Evolutionary conservation across 1,140 invertebrate species (phyloP), one percentile per base, ranked within the genome.

Genomic region (Diorhabda carinulata): DNA sequence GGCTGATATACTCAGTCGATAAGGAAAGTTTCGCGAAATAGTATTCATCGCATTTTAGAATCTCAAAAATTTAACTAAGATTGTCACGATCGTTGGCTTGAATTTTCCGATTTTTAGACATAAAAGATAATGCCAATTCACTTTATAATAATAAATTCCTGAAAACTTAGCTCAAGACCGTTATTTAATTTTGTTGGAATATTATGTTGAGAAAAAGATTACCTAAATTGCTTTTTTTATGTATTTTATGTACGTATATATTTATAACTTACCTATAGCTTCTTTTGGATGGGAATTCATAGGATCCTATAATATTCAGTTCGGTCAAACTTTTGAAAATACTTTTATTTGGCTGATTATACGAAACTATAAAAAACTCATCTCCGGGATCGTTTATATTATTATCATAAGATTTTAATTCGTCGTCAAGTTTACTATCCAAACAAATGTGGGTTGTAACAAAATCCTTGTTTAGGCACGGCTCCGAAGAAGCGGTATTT

Each of bases 291-390:
- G 69, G 63, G 44, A 71, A 68, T 40, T 74, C 74, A 3, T 57
- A 44, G 45, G 25, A 73, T 40, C 78, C 78, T 56, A 76, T 42
- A 6, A 77, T 73, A 61, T 76, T 76, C 0, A 74, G 73, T 65
- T 77, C 77, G 61, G 76, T 78, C 6, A 72, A 61, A 62, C 74
- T 79, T 67, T 78, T 78, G 40, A 70, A 64, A 4, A 75, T 72
- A 5, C 76, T 74, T 7, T 74, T 64, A 41, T 69, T 67, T 7
- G 67, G 25, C 9, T 43, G 5, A 43, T 41, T 63, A 69, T 76
- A 80, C 62, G 79, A 72, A 9, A 81, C 74, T 41, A 81, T 69
- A 69, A 81, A 80, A 72, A 81, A 80, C 63, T 80, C 79, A 7
- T 67, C 71, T 41, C 75, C 77, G 69, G 68, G 70, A 47, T 77